Conservation (phyloP, 1,140 invertebrate genomes). For the Hylaeus anthracinus region DNA sequence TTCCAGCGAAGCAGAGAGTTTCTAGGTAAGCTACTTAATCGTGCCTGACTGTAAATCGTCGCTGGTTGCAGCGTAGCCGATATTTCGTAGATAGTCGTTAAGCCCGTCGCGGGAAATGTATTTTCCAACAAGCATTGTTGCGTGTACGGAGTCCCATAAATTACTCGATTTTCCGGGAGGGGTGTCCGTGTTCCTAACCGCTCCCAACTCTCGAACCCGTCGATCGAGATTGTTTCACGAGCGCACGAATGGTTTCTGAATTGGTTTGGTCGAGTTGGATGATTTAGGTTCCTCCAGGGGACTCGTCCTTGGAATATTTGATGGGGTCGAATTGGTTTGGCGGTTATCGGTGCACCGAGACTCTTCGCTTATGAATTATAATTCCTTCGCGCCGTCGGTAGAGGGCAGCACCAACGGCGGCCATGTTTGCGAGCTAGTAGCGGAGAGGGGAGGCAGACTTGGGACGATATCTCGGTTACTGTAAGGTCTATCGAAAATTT, state of each 20-base stretch:
- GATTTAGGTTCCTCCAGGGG: no score
- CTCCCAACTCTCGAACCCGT: not conserved
- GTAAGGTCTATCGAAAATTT: no score
- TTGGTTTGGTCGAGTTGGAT: not conserved
- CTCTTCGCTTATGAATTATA: no score
- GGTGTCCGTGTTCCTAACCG: constrained; percentile 7
- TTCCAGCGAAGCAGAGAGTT: constrained; percentile 41
- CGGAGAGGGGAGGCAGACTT: no score
- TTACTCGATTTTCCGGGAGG: constrained; percentile 20
- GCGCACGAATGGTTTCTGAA: not conserved
- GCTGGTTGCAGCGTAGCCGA: constrained; percentile 54
- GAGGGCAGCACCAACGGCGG: no score
- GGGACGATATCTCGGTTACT: no score
- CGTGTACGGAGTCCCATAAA: constrained; percentile 14
- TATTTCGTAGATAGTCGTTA: constrained; percentile 54
- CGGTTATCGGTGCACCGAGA: no score
- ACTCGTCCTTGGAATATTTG: no score
- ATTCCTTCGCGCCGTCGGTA: no score
- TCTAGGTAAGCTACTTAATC: constrained; percentile 58
- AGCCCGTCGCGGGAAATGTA: constrained; percentile 12
- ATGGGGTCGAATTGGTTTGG: no score
- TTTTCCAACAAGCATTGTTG: constrained; percentile 37
- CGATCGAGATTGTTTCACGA: constrained; percentile 1
- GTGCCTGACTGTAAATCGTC: constrained; percentile 58
- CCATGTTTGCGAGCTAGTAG: no score